Evolutionary conservation across 64 coral and sea anemone genomes (phyloP).

Genomic region (Porites australiensis): DNA sequence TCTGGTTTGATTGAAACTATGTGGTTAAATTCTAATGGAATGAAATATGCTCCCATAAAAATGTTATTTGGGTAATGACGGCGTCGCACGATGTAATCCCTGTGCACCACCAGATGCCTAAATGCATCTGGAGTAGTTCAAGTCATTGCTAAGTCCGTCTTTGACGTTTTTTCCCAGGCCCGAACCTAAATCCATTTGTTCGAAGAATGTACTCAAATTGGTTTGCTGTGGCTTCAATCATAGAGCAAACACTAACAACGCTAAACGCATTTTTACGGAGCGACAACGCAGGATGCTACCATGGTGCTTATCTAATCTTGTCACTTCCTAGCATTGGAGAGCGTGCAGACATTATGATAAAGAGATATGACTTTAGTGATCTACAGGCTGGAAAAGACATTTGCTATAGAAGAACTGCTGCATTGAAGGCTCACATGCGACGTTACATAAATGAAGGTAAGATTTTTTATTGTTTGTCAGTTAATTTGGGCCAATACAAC

Average conservation of each 20-base stretch:
- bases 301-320: slow-evolving; percentile 26
- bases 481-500: too few species aligned
- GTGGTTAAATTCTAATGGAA: too few species aligned
- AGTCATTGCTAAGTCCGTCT: neutral
- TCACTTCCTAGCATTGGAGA: slow-evolving; percentile 39
- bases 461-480: too few species aligned
- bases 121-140: too few species aligned
- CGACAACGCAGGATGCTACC: slow-evolving; percentile 51
- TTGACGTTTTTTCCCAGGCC: slow-evolving; percentile 1
- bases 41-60: too few species aligned
- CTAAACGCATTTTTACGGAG: slow-evolving; percentile 25
- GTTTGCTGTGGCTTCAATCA: neutral
- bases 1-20: too few species aligned
- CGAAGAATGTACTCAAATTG: slow-evolving; percentile 1
- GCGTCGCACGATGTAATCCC: too few species aligned
- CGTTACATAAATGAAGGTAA: slow-evolving; percentile 58
- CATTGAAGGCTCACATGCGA: slow-evolving; percentile 65
- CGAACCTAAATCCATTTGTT: slow-evolving; percentile 24
- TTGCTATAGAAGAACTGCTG: slow-evolving; percentile 27
- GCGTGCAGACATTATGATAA: slow-evolving; percentile 25
- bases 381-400: slow-evolving; percentile 50
- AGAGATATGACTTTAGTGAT: slow-evolving; percentile 38
- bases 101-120: too few species aligned
- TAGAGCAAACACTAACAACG: neutral
- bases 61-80: too few species aligned